phyloP scores from a whole-genome alignment of 2,888 invertebrate genomes.

The Heliconius cydno region DNA sequence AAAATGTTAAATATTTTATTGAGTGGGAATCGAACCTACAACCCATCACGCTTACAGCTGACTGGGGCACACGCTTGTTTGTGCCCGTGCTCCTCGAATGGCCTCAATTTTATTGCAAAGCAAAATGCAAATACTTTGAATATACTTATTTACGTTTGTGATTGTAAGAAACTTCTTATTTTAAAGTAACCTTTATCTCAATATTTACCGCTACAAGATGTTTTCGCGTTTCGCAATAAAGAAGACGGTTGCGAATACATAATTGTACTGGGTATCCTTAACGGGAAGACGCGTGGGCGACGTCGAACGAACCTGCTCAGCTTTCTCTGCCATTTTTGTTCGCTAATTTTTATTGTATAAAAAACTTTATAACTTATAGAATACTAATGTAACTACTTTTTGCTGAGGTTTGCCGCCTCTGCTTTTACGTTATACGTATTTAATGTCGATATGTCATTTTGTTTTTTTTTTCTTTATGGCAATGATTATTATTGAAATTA shows the following conservation, averaged over 20 bases:
- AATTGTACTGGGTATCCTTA: slow-evolving; percentile 40
- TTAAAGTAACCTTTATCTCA: neutral
- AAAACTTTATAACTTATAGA: slow-evolving; percentile 18
- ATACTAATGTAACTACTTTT: slow-evolving; percentile 10
- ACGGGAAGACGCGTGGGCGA: slow-evolving; percentile 40
- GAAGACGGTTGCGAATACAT: slow-evolving; percentile 32
- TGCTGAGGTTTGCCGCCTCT: neutral
- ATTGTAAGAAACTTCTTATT: neutral
- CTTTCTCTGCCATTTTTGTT: slow-evolving; percentile 38
- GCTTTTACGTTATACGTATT: slow-evolving; percentile 2
- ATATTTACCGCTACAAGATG: slow-evolving; percentile 17
- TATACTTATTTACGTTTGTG: neutral
- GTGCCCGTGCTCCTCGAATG: too few species aligned
- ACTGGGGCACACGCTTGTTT: too few species aligned
- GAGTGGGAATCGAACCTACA: too few species aligned
- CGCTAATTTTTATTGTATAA: slow-evolving; percentile 16
- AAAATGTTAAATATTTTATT: too few species aligned
- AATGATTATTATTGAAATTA: neutral
- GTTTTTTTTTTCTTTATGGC: neutral
- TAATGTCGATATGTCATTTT: neutral
- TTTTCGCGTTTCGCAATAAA: slow-evolving; percentile 26
- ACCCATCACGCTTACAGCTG: too few species aligned
- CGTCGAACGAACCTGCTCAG: slow-evolving; percentile 34
- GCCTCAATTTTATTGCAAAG: neutral
- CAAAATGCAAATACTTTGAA: neutral